Base-by-base conservation (phyloP, 2,888 invertebrate genomes). In the Drosophila meridiana region DNA sequence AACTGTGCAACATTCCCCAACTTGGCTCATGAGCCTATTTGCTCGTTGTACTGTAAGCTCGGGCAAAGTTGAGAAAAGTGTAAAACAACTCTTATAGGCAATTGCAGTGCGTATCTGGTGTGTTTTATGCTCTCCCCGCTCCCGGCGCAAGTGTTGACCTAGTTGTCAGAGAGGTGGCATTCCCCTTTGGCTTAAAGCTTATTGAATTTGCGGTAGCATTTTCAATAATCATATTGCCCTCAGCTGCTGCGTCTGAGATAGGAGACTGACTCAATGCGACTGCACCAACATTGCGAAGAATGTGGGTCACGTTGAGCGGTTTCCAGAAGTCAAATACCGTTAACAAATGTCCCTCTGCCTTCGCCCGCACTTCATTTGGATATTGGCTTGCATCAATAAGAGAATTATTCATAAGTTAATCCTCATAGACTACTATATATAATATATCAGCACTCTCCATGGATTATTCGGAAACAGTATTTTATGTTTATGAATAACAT, bases 181-280 rank as follows among this genome's bases (percentile, higher is more conserved):
- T 52, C 61, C 20, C 36, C 42, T 28, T 56, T 56, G 61, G 63
- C 64, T 71, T 38, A 63, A 76, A 58, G 67, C 59, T 77, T 79
- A 87, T 83, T 83, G 80, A 63, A 69, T 82, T 71, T 77, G 82
- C 55, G 58, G 58, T 60, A 48, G 57, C 71, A 73, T 79, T 86
- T 79, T 72, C 67, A 69, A 77, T 83, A 87, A 87, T 87, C 82
- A 83, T 75, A 78, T 80, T 75, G 78, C 78, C 67, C 55, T 56
- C 72, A 69, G 48, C 57, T 26, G 32, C 55, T 56, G 57, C 48
- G 11, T 3, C 28, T 20, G 8, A 57, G 62, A 47, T 50, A 56
- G 55, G 28, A 61, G 59, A 42, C 50, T 26, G 59, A 42, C 50
- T 26, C n/a, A 55, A 52, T 52, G 45, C 52, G 50, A 50, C 61